Evolutionary conservation across 2,888 invertebrate genomes (phyloP), one percentile per base, ranked within the genome.

Genomic region (Scotopteryx bipunctaria): DNA sequence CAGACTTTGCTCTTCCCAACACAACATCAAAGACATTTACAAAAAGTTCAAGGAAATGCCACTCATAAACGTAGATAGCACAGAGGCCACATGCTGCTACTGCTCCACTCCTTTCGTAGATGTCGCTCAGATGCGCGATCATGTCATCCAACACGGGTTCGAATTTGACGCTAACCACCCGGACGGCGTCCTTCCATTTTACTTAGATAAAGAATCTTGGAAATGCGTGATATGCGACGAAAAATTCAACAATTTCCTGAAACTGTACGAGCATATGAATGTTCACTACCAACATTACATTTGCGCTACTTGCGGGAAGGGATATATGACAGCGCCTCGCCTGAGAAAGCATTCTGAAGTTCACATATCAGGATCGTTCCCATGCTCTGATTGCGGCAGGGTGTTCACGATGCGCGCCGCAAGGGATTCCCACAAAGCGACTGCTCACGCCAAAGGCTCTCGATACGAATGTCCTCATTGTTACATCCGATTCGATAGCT

Each of bases 181-280:
- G 0, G 88, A 89, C 21, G 89, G 90, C 0, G 77, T 89, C 0
- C 57, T 89, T 5, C 88, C 90, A 0, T 88, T 89, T 59, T 66
- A 58, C 14, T 64, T 90, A 6, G 71, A 86, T 33, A 86, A 85
- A 40, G 79, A 84, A n/a, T 76, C 72, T 0, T 88, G 88, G 88
- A 69, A 66, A 19, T 90, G 89, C 57, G 66, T 84, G 0, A 74
- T 87, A 44, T 90, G 89, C 42, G 58, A 66, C 0, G 75, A 80
- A 29, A 76, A 68, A 17, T 89, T 88, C 57, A 87, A 87, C 43
- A 87, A 85, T 31, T 88, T 88, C 46, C 62, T 89, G 0, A 87
- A 87, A 66, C 68, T 90, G 0, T 88, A 88, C 56, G 86, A 89
- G 50, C 89, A 90, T 29, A 89, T 89, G 87, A 89, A 89, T 42